Evolutionary conservation across 2,888 invertebrate species (phyloP), one percentile per base, ranked within the genome.

Genomic region (Dastarcus helophoroides): DNA sequence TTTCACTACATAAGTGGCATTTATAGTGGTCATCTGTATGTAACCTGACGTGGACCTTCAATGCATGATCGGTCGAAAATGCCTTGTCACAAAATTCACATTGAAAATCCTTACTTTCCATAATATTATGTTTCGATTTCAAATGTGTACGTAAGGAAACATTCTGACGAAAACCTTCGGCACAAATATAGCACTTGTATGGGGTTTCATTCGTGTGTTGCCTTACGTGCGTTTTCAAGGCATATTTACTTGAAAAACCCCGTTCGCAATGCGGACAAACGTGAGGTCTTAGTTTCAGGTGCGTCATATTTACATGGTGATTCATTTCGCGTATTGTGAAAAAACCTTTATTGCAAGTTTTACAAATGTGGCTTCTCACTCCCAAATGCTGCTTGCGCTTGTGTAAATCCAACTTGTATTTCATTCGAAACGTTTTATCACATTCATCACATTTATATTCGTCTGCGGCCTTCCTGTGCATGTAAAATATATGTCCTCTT

Each of bases 381-480:
- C 48, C 19, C n/a, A 17, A 7, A 17, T 7, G 56, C 17, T 47
- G 47, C 25, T 54, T 56, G 9, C 44, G 46, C 27, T 47, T 40
- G 31, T 56, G 56, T n/a, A 47, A 37, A 4, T 46, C 33, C 29
- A 47, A 50, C 27, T 50, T 53, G 9, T 51, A 47, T 28, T 48
- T 53, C 14, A 43, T 45, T 22, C 48, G 39, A 33, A 52, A 56
- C 17, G 40, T 35, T 33, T 41, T 47, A 11, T 48, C 46, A 32
- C 56, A 56, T 22, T 47, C 39, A 32, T 54, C 52, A 38, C 56
- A 56, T 28, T 53, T 46, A 26, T 46, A 49, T 10, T 43, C 35
- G 9, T 43, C 40, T 4, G 47, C 42, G 7, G 47, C 38, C 21
- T 44, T 50, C 31, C 46, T 50, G 32, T 55, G 56, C 32, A 50